Conservation (phyloP, 2,888 invertebrate species). For the Cataglyphis rosenhaueri region DNA sequence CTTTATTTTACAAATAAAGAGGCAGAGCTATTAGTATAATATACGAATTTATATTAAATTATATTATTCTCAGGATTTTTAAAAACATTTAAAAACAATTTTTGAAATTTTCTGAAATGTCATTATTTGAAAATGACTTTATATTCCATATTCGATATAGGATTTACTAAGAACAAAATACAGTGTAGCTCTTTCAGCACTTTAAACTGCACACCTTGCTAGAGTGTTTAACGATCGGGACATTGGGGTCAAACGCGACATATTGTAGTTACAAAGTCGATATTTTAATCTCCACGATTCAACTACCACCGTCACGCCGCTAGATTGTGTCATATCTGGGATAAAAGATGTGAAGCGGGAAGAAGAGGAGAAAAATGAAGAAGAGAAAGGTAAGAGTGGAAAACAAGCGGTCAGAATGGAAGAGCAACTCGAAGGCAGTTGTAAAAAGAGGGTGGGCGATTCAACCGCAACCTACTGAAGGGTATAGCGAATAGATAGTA, state of each 20-base stretch:
- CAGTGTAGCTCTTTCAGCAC: neutral
- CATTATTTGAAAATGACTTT: neutral
- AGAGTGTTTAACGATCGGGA: conserved; percentile 73
- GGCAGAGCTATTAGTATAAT: neutral
- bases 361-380: neutral
- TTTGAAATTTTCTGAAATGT: neutral
- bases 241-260: conserved; percentile 77
- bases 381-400: conserved; percentile 25
- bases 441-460: conserved; percentile 20
- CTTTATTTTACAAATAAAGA: neutral
- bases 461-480: conserved; percentile 36
- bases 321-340: conserved; percentile 72
- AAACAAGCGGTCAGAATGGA: conserved; percentile 49
- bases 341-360: conserved; percentile 51
- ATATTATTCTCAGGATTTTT: neutral
- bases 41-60: neutral
- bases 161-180: conserved; percentile 3
- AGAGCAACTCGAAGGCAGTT: conserved; percentile 5
- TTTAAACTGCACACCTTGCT: conserved; percentile 38
- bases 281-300: conserved; percentile 83
- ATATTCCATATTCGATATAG: neutral
- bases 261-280: conserved; percentile 79
- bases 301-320: conserved; percentile 67
- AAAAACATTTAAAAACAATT: neutral
- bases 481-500: conserved; percentile 43